Percentiles rank a stretch among this genome's conserved stretches.
These are phyloP conservation scores for Notarius lentiginosus DNA, from an alignment of 2,113 vertebrate genomes.

Conservation along the genomic window DNA sequence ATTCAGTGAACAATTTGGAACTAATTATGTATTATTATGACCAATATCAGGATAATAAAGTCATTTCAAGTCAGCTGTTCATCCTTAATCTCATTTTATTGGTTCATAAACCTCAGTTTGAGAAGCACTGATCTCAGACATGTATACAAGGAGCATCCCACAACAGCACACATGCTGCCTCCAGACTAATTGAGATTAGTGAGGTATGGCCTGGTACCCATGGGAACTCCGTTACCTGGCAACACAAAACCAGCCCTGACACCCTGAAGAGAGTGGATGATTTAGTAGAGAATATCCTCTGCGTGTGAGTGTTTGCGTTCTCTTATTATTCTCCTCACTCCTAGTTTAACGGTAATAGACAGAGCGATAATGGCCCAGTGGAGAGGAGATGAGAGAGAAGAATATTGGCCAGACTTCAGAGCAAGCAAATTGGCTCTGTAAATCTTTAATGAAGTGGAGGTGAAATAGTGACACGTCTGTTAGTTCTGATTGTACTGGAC, in stretches of 20 bases:
- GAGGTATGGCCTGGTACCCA: slow-evolving; percentile 57
- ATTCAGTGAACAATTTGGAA: neutral
- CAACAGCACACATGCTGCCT: slow-evolving; percentile 5
- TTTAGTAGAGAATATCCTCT: slow-evolving; percentile 40
- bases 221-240: slow-evolving; percentile 72
- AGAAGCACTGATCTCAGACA: neutral
- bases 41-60: neutral
- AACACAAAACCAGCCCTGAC: slow-evolving; percentile 67
- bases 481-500: neutral
- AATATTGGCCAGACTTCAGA: slow-evolving; percentile 21
- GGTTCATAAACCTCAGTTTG: slow-evolving; percentile 4
- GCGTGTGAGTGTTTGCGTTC: slow-evolving; percentile 9
- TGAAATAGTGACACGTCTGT: neutral
- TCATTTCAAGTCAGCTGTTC: neutral
- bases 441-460: slow-evolving; percentile 34
- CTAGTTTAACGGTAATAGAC: slow-evolving; percentile 26
- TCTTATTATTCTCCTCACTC: slow-evolving; percentile 19
- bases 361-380: neutral
- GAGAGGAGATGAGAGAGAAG: slow-evolving; percentile 2
- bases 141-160: slow-evolving; percentile 8
- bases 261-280: slow-evolving; percentile 64
- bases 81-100: neutral
- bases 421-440: slow-evolving; percentile 15
- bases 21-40: neutral
- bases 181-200: slow-evolving; percentile 57